Evolutionary conservation across 2,888 invertebrate species (phyloP).

Genomic region (Agrotis exclamationis): DNA sequence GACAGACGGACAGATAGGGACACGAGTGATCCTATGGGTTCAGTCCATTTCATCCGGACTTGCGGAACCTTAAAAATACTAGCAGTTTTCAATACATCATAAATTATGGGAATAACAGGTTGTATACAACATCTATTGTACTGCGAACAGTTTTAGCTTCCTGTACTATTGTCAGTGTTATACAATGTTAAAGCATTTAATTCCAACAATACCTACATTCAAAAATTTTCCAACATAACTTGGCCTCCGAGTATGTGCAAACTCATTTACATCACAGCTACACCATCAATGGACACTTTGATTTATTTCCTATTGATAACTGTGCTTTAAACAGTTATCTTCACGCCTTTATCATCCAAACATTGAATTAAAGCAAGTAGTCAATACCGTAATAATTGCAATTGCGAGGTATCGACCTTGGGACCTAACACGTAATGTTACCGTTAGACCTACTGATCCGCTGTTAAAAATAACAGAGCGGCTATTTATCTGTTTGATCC

Average conservation of each 20-base stretch:
- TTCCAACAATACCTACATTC: conserved; percentile 35
- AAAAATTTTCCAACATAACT: conserved; percentile 18
- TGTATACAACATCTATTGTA: conserved; percentile 11
- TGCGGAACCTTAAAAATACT: neutral
- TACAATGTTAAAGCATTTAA: conserved; percentile 40
- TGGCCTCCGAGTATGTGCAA: neutral
- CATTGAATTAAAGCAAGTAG: conserved; percentile 23
- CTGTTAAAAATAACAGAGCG: neutral
- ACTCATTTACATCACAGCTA: conserved; percentile 10
- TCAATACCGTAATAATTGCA: conserved; percentile 47
- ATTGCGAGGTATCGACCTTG: conserved; percentile 44
- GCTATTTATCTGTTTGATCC: neutral
- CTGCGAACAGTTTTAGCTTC: conserved; percentile 32
- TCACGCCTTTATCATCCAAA: conserved; percentile 33
- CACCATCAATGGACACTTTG: conserved; percentile 21
- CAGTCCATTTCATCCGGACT: neutral
- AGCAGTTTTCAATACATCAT: conserved; percentile 19
- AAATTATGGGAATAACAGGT: conserved; percentile 20
- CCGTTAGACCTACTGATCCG: conserved; percentile 33
- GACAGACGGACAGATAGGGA: neutral
- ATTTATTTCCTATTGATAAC: conserved; percentile 43
- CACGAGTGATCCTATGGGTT: neutral
- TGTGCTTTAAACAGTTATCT: conserved; percentile 48
- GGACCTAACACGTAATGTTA: conserved; percentile 56
- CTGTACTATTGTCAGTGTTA: conserved; percentile 37